Evolutionary conservation across 1,140 invertebrate species (phyloP), one percentile per base, ranked within the genome.

Genomic region (Camponotus floridanus): DNA sequence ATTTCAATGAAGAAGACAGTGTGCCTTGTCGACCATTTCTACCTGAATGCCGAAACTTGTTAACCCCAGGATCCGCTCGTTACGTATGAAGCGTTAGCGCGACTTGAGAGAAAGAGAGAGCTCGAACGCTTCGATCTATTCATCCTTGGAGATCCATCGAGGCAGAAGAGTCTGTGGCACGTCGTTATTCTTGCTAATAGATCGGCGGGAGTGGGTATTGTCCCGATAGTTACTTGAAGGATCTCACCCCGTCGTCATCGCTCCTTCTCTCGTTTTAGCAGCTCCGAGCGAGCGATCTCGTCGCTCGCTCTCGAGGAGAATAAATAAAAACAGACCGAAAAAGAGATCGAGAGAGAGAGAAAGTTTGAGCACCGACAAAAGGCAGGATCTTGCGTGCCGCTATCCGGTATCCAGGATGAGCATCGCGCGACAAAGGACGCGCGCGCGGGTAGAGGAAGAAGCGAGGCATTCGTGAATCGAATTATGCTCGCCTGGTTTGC

Each of bases 171-270:
- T 90, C 86, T 80, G 85, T 65, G 76, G 87, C 85, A 90, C 86
- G 86, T 93, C 90, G 91, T 94, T 92, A 93, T 92, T 92, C 91
- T 86, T 90, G 87, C 91, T 94, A 94, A 94, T 94, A 94, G 94
- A 92, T 91, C 87, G 87, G 90, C 92, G 90, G 90, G 92, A 90
- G 88, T 76, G 31, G 85, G 70, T 62, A 90, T 91, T 91, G 90
- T 91, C 85, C 51, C 85, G 83, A 74, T 76, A 76, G 87, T 85
- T 89, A 89, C 86, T 85, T 84, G 48, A 73, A 81, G 39, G 86
- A 71, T 90, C 65, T 59, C 76, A 83, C 80, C 9, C 73, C 15
- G 57, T 76, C 31, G 73, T 39, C 39, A 67, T 57, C 61, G 57
- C 31, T 86, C 76, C 76, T 81, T 79, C 61, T 86, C 64, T 7